phyloP scores from a whole-genome alignment of 2,113 vertebrate genomes.

The Lepus americanus region DNA sequence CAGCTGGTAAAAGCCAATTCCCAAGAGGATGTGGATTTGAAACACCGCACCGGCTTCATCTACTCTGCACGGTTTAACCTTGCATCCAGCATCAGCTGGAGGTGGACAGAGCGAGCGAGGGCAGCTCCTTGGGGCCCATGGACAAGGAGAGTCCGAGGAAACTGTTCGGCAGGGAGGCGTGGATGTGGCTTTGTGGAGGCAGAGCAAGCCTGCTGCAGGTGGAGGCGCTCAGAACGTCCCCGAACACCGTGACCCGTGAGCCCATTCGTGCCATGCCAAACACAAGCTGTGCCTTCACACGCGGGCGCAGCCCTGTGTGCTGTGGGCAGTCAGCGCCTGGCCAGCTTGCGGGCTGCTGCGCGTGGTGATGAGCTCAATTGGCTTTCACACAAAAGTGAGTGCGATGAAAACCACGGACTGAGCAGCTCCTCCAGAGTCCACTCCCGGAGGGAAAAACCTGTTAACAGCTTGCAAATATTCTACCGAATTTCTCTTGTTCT shows the following conservation, averaged over 20 bases:
- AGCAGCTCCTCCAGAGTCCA: not conserved
- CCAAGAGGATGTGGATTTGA: not conserved
- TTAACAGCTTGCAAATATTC: not conserved
- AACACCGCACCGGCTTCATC: not conserved
- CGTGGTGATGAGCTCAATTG: not conserved
- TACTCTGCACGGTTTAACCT: not conserved
- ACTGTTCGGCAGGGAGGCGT: not conserved
- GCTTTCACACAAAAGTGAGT: not conserved
- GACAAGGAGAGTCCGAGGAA: not conserved
- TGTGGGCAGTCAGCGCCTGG: no score
- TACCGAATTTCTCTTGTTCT: not conserved
- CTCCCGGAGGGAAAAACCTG: no score
- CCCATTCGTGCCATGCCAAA: fast-evolving
- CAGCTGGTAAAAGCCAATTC: not conserved
- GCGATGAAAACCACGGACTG: not conserved
- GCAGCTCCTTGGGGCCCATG: not conserved
- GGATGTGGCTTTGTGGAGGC: not conserved
- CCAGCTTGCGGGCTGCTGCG: no score
- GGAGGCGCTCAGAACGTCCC: no score
- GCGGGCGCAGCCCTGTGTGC: no score
- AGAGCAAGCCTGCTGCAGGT: not conserved
- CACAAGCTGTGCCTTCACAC: fast-evolving
- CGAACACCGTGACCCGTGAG: not conserved
- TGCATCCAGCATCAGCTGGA: not conserved
- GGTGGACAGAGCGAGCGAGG: not conserved